Evolutionary conservation across 1,140 invertebrate species (phyloP), one percentile per base, ranked within the genome.

Genomic region (Thaumetopoea pityocampa): DNA sequence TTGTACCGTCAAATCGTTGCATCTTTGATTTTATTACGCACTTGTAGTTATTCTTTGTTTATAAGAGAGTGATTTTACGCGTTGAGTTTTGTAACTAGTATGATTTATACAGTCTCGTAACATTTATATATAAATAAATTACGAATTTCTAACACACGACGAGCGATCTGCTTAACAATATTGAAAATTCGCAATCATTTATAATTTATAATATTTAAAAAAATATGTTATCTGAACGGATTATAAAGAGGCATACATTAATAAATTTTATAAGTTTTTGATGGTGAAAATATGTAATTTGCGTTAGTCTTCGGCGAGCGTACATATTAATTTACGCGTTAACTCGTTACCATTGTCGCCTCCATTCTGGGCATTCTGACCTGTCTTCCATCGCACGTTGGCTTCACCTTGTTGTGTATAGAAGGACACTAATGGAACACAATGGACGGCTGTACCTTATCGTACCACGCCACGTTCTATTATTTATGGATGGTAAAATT

Each of bases 301-400:
- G 37, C 15, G 37, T 41, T 41, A 28, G 30, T 35, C 22, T 44
- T 44, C 23, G 36, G 15, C 30, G 20, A n/a, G 10, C 8, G 23
- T 19, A 29, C 32, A 23, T 29, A 17, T 17, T 29, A 5, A 10
- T 6, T 24, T 17, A 10, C 18, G 40, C 16, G 23, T 33, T 20
- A 15, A 22, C 28, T 51, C 35, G 56, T 60, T 60, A 60, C 56
- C 56, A 60, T 42, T 19, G n/a, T n/a, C 42, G 34, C 29, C 12
- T 16, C 26, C 20, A 17, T 27, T 34, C 47, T 46, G 51, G 56
- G 51, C 56, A 54, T 54, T 51, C 17, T 8, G 15, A 35, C 35
- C 34, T 33, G 41, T 47, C 44, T 47, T 38, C 44, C 44, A 40
- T 7, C 42, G 41, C 41, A 35, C 34, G 9, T 33, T 10, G 3